phyloP scores from a whole-genome alignment of 2,888 invertebrate genomes.

The Cerceris ruficornis region DNA sequence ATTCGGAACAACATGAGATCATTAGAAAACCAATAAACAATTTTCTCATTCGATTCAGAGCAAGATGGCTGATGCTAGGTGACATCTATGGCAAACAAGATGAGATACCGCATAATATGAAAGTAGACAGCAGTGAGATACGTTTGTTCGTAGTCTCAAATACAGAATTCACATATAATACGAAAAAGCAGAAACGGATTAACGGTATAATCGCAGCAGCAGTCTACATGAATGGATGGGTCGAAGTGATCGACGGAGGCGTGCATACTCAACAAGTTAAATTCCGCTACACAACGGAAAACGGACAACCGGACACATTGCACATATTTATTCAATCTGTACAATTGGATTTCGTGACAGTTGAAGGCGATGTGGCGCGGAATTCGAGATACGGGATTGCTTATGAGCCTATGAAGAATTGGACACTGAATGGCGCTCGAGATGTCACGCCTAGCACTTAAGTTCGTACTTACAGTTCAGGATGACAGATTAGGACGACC shows the following conservation, averaged over 20 bases:
- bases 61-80: conserved; percentile 60
- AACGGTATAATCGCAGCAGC: conserved; percentile 50
- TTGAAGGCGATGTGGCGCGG: background rate
- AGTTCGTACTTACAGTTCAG: too few relatives aligned
- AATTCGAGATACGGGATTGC: conserved; percentile 9
- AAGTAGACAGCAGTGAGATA: conserved; percentile 21
- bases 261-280: conserved; percentile 19
- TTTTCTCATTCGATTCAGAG: conserved; percentile 28
- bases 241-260: conserved; percentile 53
- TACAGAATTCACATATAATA: conserved; percentile 14
- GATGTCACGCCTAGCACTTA: background rate
- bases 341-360: conserved; percentile 18
- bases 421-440: conserved; percentile 37
- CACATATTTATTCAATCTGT: conserved; percentile 40
- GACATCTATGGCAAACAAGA: conserved; percentile 34
- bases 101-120: background rate
- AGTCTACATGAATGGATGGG: conserved; percentile 46
- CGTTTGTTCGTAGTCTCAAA: conserved; percentile 35
- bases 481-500: too few relatives aligned
- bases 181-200: conserved; percentile 29
- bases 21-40: background rate
- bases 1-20: background rate
- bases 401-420: conserved; percentile 16
- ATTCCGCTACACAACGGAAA: conserved; percentile 38
- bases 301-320: conserved; percentile 38